Conservation (phyloP, 2,113 vertebrate genomes). For the Pampusana beccarii region DNA sequence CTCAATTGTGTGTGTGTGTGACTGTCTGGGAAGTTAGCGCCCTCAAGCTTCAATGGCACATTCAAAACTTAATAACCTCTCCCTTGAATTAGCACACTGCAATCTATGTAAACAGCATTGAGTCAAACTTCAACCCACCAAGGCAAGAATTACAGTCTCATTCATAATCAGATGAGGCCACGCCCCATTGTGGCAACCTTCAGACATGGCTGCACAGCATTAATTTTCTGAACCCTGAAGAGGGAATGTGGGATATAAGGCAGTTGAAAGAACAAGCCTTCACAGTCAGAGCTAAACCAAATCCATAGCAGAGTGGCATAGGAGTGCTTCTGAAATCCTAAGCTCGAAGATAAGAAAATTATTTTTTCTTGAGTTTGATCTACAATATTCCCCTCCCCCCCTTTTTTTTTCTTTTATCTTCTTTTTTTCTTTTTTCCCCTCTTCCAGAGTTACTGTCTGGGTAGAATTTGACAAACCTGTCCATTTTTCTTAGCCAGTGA, state of each 20-base stretch:
- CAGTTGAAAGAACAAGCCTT: not conserved
- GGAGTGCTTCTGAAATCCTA: not conserved
- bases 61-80: not conserved
- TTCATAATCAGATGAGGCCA: not conserved
- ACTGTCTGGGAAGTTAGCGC: not conserved
- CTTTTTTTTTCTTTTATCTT: too few relatives aligned
- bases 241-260: not conserved
- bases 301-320: not conserved
- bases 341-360: not conserved
- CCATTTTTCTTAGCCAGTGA: not conserved
- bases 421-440: not conserved
- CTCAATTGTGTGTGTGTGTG: not conserved
- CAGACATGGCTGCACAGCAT: not conserved
- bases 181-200: not conserved
- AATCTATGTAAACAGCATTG: not conserved
- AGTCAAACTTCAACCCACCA: not conserved
- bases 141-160: not conserved
- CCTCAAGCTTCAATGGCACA: not conserved
- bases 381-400: not conserved
- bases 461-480: not conserved
- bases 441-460: not conserved
- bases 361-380: not conserved
- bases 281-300: not conserved
- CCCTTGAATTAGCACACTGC: not conserved
- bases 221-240: not conserved